These are phyloP conservation scores for Lipophrys pholis DNA, from an alignment of 2,113 vertebrate species.

Conservation along the genomic window DNA sequence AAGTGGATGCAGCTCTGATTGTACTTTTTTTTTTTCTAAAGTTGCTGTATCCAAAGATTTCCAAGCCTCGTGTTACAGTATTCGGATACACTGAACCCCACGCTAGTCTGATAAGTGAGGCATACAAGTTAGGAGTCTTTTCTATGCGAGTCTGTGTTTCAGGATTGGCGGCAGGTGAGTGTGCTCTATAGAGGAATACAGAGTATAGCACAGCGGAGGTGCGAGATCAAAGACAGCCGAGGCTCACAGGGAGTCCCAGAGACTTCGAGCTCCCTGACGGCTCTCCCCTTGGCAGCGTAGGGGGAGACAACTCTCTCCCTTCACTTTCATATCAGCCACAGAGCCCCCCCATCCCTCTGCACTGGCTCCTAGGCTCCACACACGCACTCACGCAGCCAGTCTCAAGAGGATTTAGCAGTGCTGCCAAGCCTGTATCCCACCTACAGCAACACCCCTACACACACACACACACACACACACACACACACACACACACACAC, in stretches of 20 bases:
- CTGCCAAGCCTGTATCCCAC: slow-evolving; percentile 67
- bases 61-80: neutral
- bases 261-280: slow-evolving; percentile 74
- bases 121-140: slow-evolving; percentile 30
- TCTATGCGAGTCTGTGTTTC: slow-evolving; percentile 39
- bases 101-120: slow-evolving; percentile 31
- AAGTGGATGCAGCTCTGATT: neutral
- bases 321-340: slow-evolving; percentile 77
- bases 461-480: neutral
- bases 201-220: slow-evolving; percentile 53
- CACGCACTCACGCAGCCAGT: slow-evolving; percentile 46
- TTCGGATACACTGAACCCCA: slow-evolving; percentile 19
- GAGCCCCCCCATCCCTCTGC: slow-evolving; percentile 63
- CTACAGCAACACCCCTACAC: slow-evolving; percentile 63
- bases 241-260: slow-evolving; percentile 76
- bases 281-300: slow-evolving; percentile 61
- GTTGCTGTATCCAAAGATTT: slow-evolving; percentile 21
- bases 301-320: slow-evolving; percentile 77
- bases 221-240: slow-evolving; percentile 73
- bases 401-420: slow-evolving; percentile 65
- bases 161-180: slow-evolving; percentile 55
- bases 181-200: slow-evolving; percentile 52
- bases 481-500: slow-evolving; percentile 1
- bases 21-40: neutral
- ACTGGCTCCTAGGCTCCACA: slow-evolving; percentile 39